These are phyloP conservation scores for Zaprionus camerounensis DNA, from an alignment of 1,140 invertebrate species.

Conservation along the genomic window DNA sequence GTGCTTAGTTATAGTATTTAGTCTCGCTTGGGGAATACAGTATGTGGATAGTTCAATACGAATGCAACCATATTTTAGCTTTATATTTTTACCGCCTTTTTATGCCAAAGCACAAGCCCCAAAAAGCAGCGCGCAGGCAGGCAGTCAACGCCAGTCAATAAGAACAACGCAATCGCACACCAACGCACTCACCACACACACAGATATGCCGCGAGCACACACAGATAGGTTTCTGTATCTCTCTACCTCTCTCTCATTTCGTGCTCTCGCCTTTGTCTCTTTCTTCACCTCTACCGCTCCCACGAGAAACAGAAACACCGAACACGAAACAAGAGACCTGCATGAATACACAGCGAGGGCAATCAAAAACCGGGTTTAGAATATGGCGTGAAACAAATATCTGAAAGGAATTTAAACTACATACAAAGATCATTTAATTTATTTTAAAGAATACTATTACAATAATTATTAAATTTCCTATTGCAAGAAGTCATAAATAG, in stretches of 20 bases:
- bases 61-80: conserved; percentile 48
- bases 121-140: conserved; percentile 49
- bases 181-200: conserved; percentile 38
- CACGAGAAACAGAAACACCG: conserved; percentile 46
- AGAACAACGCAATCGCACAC: conserved; percentile 71
- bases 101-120: conserved; percentile 54
- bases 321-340: conserved; percentile 44
- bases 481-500: background rate
- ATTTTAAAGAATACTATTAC: background rate
- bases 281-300: conserved; percentile 34
- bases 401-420: background rate
- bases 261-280: conserved; percentile 28
- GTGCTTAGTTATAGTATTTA: conserved; percentile 17
- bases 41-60: conserved; percentile 17
- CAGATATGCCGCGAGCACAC: conserved; percentile 26
- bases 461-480: background rate
- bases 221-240: conserved; percentile 49
- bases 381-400: background rate
- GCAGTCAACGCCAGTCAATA: conserved; percentile 63
- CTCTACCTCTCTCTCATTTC: conserved; percentile 25
- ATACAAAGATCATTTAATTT: background rate
- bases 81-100: conserved; percentile 74
- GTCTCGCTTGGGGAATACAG: conserved; percentile 5
- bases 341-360: conserved; percentile 33
- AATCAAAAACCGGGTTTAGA: conserved; percentile 16